Conservation (phyloP, 1,140 invertebrate genomes). For the Tetramorium parvispinum region DNA sequence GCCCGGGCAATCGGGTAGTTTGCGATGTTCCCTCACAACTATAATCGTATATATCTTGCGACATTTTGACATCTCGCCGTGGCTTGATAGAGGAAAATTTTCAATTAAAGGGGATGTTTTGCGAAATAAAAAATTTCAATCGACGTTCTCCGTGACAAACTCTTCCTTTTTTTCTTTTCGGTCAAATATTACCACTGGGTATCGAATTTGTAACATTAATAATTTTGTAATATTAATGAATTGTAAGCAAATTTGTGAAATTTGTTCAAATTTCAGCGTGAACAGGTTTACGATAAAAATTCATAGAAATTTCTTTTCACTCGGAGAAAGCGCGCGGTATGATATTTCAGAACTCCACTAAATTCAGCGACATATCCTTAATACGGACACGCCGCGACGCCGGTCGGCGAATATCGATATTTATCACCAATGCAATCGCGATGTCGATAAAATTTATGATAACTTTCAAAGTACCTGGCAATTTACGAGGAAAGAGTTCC, state of each 20-base stretch:
- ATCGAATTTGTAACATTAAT: neutral
- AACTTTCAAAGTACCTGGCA: conserved; percentile 15
- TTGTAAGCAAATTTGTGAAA: neutral
- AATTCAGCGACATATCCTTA: conserved; percentile 5
- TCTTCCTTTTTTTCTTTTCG: neutral
- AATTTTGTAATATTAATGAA: neutral
- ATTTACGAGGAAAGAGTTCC: conserved; percentile 1
- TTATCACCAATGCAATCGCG: neutral
- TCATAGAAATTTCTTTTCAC: conserved; percentile 2
- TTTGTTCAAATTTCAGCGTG: neutral
- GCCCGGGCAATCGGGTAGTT: conserved; percentile 7
- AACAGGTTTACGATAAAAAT: neutral
- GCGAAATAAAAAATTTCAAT: neutral
- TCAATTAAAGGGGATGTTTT: neutral
- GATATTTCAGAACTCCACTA: conserved; percentile 19
- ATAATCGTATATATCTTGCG: neutral
- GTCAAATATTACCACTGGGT: neutral
- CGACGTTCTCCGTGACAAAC: neutral
- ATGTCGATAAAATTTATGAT: conserved; percentile 41
- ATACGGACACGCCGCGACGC: neutral
- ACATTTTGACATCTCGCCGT: neutral
- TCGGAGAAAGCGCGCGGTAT: neutral
- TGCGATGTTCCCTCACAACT: neutral
- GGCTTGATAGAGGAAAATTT: neutral
- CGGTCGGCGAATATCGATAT: conserved; percentile 36